These are phyloP conservation scores for Mya arenaria DNA, from an alignment of 1,140 invertebrate species.

Conservation along the genomic window DNA sequence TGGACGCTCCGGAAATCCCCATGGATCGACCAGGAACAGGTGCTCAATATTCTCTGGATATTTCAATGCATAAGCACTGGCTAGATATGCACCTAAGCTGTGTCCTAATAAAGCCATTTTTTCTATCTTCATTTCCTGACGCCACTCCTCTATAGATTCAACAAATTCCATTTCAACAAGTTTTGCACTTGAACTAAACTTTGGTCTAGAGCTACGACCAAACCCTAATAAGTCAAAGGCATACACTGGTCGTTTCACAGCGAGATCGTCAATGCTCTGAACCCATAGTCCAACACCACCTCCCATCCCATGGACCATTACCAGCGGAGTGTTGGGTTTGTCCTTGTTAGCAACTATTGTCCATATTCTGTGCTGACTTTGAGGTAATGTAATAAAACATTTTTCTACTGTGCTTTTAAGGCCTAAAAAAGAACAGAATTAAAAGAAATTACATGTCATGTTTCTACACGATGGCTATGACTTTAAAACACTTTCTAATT, in stretches of 20 bases:
- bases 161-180: slow-evolving; percentile 95
- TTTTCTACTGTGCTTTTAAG: slow-evolving; percentile 89
- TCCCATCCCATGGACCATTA: slow-evolving; percentile 97
- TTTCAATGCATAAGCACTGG: slow-evolving; percentile 91
- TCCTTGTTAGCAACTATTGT: slow-evolving; percentile 90
- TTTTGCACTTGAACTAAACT: slow-evolving; percentile 89
- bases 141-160: slow-evolving; percentile 96
- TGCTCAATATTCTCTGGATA: slow-evolving; percentile 89
- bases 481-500: too few species aligned
- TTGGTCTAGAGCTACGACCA: slow-evolving; percentile 94
- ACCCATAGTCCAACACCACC: slow-evolving; percentile 96
- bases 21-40: slow-evolving; percentile 96
- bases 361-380: slow-evolving; percentile 92
- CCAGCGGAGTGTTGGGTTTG: slow-evolving; percentile 85
- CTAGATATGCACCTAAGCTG: slow-evolving; percentile 97
- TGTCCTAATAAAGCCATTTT: slow-evolving; percentile 96
- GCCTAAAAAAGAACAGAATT: slow-evolving; percentile 79
- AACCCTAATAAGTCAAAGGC: slow-evolving; percentile 97
- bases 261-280: slow-evolving; percentile 87
- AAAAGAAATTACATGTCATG: too few species aligned
- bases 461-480: too few species aligned
- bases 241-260: slow-evolving; percentile 91
- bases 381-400: slow-evolving; percentile 91
- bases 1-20: slow-evolving; percentile 96
- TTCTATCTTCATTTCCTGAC: slow-evolving; percentile 92